Evolutionary conservation across 2,113 vertebrate genomes (phyloP).

Genomic region (Balaeniceps rex): DNA sequence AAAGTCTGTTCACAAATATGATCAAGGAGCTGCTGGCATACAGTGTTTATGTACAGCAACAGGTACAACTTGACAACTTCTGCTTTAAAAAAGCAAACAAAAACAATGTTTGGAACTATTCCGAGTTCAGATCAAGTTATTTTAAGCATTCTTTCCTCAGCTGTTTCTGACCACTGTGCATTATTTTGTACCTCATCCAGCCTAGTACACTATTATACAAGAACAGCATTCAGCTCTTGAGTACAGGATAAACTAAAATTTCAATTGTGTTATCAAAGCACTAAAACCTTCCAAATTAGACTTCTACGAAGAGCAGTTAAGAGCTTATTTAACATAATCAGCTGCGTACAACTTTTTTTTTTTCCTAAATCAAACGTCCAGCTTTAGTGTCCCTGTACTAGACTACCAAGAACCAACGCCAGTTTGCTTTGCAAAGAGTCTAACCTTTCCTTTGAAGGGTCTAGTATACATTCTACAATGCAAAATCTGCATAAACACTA

Average conservation of each 20-base stretch:
- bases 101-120: conserved; percentile 35
- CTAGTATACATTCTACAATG: conserved; percentile 67
- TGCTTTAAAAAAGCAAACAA: conserved; percentile 63
- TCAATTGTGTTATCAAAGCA: conserved; percentile 37
- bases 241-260: conserved; percentile 49
- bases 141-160: conserved; percentile 62
- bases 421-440: conserved; percentile 68
- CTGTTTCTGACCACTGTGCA: conserved; percentile 56
- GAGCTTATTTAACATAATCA: conserved; percentile 45
- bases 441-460: conserved; percentile 65
- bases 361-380: conserved; percentile 13
- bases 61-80: conserved; percentile 57
- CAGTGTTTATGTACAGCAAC: conserved; percentile 64
- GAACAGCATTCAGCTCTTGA: conserved; percentile 60
- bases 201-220: conserved; percentile 50
- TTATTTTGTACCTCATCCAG: conserved; percentile 60
- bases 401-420: conserved; percentile 61
- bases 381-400: conserved; percentile 56
- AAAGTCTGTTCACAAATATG: conserved; percentile 62
- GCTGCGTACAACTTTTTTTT: not conserved
- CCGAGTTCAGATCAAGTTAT: conserved; percentile 42
- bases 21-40: conserved; percentile 61
- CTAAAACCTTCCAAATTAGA: conserved; percentile 50
- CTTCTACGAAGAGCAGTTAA: conserved; percentile 32
- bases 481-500: conserved; percentile 66